These are phyloP conservation scores for Drosophila testacea DNA, from an alignment of 2,888 invertebrate species.

Conservation along the genomic window DNA sequence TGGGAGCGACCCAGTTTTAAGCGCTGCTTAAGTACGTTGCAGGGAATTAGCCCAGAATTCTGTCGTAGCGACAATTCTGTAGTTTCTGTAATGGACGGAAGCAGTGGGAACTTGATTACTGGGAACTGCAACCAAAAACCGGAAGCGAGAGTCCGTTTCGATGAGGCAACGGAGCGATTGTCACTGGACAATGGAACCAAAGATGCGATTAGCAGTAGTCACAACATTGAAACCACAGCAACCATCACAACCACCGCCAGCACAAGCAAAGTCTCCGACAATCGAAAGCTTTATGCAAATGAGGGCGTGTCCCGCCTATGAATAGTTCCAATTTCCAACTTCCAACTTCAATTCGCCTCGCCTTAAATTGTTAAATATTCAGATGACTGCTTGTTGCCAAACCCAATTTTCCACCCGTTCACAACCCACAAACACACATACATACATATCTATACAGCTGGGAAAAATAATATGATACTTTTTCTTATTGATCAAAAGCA, in stretches of 20 bases:
- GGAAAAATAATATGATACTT: too few relatives aligned
- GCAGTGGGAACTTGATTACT: not conserved
- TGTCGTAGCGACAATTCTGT: conserved; percentile 41
- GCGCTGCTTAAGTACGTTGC: conserved; percentile 88
- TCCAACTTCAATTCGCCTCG: not conserved
- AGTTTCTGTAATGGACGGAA: not conserved
- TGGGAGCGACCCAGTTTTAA: conserved; percentile 95
- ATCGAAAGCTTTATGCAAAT: conserved; percentile 72
- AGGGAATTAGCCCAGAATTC: conserved; percentile 77
- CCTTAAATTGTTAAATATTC: conserved; percentile 6
- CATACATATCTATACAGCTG: not conserved
- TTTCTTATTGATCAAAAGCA: too few relatives aligned
- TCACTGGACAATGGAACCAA: conserved; percentile 44
- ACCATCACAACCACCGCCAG: not conserved
- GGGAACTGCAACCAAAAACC: conserved; percentile 5
- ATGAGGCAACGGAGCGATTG: conserved; percentile 43
- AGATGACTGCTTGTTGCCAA: not conserved
- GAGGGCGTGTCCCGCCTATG: conserved; percentile 80
- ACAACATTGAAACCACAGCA: not conserved
- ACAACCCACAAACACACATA: conserved; percentile 8
- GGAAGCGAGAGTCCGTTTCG: conserved; percentile 64
- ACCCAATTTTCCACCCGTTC: conserved; percentile 9
- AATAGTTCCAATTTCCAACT: not conserved
- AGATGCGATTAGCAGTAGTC: conserved; percentile 23
- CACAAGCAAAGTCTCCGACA: conserved; percentile 22